A percentile compares a stretch with the other conserved stretches of the same genome.
Conservation (phyloP, 2,113 vertebrate genomes). For the Collichthys lucidus region DNA sequence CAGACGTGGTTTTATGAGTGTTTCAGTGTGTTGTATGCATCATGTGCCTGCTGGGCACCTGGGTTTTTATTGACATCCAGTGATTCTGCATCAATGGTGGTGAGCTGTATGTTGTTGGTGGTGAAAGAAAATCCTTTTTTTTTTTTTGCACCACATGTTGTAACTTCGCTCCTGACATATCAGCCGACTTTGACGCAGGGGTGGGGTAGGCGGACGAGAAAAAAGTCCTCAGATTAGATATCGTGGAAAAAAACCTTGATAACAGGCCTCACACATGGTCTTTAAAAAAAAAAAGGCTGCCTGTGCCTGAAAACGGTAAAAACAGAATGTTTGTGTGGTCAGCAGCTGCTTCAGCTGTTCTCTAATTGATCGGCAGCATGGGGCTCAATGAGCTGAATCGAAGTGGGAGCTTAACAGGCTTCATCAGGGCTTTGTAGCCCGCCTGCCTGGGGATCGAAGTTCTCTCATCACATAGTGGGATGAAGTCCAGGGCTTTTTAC, state of each 20-base stretch:
- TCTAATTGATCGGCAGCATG: slow-evolving; percentile 72
- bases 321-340: slow-evolving; percentile 54
- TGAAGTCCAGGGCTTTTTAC: slow-evolving; percentile 69
- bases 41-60: not conserved
- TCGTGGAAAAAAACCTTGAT: not conserved
- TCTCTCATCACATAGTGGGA: slow-evolving; percentile 61
- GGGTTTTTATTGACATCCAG: not conserved
- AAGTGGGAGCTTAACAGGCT: slow-evolving; percentile 58
- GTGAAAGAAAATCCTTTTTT: not conserved
- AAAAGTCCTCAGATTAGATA: slow-evolving; percentile 21
- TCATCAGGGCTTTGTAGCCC: slow-evolving; percentile 51
- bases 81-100: not conserved
- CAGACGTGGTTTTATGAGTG: not conserved
- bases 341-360: slow-evolving; percentile 69
- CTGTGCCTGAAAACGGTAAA: slow-evolving; percentile 21
- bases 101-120: not conserved
- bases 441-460: slow-evolving; percentile 62
- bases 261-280: not conserved
- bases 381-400: slow-evolving; percentile 57
- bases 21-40: not conserved
- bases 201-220: slow-evolving; percentile 9
- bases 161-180: not conserved
- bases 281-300: not conserved
- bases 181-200: not conserved
- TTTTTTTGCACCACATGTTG: not conserved